Percentiles rank a stretch among this genome's conserved stretches.
phyloP scores from a whole-genome alignment of 2,888 invertebrate genomes.

The Ypsolopha sequella region DNA sequence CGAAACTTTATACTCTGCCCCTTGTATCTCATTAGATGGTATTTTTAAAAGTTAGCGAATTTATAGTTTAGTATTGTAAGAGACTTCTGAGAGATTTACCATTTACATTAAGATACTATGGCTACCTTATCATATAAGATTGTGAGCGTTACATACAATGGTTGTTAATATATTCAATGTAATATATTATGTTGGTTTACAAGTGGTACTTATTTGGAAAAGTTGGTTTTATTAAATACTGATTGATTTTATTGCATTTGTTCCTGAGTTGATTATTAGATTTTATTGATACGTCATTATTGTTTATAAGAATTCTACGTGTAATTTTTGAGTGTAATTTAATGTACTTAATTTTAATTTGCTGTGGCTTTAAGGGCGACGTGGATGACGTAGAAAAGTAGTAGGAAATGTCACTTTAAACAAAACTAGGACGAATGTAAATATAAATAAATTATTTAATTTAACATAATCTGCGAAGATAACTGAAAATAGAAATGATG shows the following conservation, averaged over 20 bases:
- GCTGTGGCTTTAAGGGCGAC: conserved; percentile 38
- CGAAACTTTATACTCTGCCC: conserved; percentile 60
- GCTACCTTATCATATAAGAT: conserved; percentile 59
- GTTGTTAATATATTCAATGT: conserved; percentile 64
- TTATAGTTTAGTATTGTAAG: conserved; percentile 55
- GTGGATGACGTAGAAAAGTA: conserved; percentile 26
- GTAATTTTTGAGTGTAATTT: conserved; percentile 54
- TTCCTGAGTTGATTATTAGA: conserved; percentile 69
- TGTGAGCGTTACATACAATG: conserved; percentile 39
- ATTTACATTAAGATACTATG: conserved; percentile 59
- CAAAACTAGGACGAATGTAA: background rate
- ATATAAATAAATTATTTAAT: conserved; percentile 4
- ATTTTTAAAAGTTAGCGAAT: conserved; percentile 65
- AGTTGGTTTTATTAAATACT: conserved; percentile 46
- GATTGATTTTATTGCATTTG: conserved; percentile 70
- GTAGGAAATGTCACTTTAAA: background rate
- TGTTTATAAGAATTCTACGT: conserved; percentile 47
- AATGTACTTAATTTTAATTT: conserved; percentile 35
- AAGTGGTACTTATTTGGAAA: conserved; percentile 44
- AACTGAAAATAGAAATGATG: background rate
- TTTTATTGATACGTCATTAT: conserved; percentile 51
- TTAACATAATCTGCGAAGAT: background rate
- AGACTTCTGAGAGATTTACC: conserved; percentile 65
- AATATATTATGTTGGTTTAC: conserved; percentile 58
- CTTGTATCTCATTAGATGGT: conserved; percentile 70